Evolutionary conservation across 23 tunicate genomes (phyloP).

Genomic region (Aplidium turbinatum): DNA sequence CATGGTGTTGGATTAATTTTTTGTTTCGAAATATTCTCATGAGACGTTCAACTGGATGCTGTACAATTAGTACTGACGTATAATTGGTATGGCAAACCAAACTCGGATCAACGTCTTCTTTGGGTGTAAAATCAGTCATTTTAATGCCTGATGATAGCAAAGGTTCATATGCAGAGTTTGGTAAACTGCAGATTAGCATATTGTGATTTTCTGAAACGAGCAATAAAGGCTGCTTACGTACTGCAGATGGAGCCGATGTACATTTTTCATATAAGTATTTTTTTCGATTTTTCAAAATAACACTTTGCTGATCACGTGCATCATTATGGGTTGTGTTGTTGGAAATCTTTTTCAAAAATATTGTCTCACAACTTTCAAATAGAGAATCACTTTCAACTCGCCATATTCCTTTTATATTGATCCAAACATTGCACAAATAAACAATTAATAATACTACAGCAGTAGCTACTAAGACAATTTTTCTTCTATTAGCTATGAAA

Average conservation of each 20-base stretch:
- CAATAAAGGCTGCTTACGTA: not conserved
- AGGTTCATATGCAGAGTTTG: not conserved
- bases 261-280: not conserved
- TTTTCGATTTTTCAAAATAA: not conserved
- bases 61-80: not conserved
- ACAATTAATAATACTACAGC: not conserved
- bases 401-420: not conserved
- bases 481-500: not conserved
- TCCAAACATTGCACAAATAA: not conserved
- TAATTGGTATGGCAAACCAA: too few relatives aligned
- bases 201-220: not conserved
- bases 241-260: not conserved
- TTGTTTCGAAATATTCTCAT: not conserved
- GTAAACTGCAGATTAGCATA: slow-evolving; percentile 1
- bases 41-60: not conserved
- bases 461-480: not conserved
- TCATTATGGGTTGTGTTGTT: too few relatives aligned
- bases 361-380: too few relatives aligned
- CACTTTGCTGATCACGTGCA: too few relatives aligned
- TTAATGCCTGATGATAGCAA: too few relatives aligned
- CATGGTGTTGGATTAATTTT: too few relatives aligned
- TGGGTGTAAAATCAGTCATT: too few relatives aligned
- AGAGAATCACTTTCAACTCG: not conserved
- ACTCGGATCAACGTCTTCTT: too few relatives aligned
- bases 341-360: too few relatives aligned